Conservation (phyloP, 2,797 vertebrate species). For the Hozukius guyotensis region DNA sequence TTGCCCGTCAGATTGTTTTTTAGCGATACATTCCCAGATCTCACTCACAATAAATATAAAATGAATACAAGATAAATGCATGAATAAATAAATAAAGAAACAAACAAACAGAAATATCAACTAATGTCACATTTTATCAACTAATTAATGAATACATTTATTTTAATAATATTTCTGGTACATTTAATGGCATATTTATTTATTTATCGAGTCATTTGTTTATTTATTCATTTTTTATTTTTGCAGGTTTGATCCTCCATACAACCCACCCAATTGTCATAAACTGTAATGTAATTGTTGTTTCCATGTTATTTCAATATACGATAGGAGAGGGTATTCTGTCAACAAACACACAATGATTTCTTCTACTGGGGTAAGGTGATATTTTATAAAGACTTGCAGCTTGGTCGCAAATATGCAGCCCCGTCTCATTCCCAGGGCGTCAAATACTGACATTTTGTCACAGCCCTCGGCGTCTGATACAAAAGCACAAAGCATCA, state of each 20-base stretch:
- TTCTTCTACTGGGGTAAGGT: not conserved
- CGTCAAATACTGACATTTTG: not conserved
- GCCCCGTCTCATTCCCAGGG: not conserved
- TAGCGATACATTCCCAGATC: not conserved
- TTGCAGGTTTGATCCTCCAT: no score
- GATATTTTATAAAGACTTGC: not conserved
- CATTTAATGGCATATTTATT: no score
- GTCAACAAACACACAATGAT: not conserved
- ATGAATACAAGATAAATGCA: no score
- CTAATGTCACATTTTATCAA: no score
- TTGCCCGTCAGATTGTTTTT: not conserved
- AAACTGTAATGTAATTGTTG: not conserved
- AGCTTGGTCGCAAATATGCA: not conserved
- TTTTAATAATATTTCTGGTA: no score
- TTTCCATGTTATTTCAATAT: not conserved
- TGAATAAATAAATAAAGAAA: no score
- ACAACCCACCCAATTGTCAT: not conserved
- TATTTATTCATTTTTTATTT: no score
- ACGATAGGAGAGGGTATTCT: not conserved
- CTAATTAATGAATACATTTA: no score
- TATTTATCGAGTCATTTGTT: no score
- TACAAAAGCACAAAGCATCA: not conserved
- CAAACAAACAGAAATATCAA: no score
- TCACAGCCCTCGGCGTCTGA: not conserved
- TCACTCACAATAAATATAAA: not conserved